A percentile compares a stretch with the other conserved stretches of the same genome.
These are phyloP conservation scores for Neotragus moschatus DNA, from an alignment of 2,113 vertebrate genomes.

Conservation along the genomic window DNA sequence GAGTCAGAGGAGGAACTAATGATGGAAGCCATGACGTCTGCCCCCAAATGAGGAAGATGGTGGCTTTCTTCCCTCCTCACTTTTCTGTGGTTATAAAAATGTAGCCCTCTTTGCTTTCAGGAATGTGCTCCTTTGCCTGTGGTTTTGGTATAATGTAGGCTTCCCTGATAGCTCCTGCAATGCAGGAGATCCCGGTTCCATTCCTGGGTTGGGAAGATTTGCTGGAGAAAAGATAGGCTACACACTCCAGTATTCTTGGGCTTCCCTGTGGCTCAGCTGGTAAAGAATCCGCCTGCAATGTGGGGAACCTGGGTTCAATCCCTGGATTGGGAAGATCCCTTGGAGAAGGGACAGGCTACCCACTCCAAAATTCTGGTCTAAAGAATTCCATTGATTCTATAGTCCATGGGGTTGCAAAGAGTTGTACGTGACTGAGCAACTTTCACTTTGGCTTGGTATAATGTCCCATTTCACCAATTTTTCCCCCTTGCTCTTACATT, in stretches of 20 bases:
- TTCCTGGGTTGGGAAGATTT: background rate
- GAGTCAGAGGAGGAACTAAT: background rate
- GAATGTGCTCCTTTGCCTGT: background rate
- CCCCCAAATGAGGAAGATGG: background rate
- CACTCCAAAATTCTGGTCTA: background rate
- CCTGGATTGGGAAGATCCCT: background rate
- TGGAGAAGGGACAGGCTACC: background rate
- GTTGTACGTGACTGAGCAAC: rapidly evolving
- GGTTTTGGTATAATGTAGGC: background rate
- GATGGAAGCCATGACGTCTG: background rate
- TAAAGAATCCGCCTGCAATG: background rate
- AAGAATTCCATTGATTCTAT: background rate
- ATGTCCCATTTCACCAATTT: background rate
- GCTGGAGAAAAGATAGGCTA: background rate
- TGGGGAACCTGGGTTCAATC: background rate
- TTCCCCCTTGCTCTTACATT: background rate
- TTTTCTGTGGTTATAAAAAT: background rate
- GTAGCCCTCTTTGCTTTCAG: background rate
- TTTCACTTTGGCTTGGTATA: background rate
- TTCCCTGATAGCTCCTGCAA: background rate
- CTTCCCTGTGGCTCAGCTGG: background rate
- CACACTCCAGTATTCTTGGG: background rate
- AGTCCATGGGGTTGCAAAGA: background rate
- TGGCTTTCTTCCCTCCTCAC: background rate
- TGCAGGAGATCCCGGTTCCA: background rate